A percentile compares a stretch with the other conserved stretches of the same genome.
phyloP scores from a whole-genome alignment of 2,888 invertebrate species.

The Hydrotaea diabolus region DNA sequence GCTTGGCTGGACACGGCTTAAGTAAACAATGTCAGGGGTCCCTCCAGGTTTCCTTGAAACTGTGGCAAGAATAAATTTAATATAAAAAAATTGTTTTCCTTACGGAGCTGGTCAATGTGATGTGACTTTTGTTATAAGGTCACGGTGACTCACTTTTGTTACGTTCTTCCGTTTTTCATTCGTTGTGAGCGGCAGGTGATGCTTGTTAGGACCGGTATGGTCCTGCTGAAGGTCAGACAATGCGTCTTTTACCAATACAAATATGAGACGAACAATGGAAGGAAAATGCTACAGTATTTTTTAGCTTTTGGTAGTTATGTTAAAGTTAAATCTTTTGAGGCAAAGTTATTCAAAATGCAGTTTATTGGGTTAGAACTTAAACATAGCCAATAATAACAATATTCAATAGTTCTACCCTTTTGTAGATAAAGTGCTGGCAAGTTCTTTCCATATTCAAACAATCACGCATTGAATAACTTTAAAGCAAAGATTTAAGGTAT shows the following conservation, averaged over 20 bases:
- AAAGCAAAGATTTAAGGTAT: too few relatives aligned
- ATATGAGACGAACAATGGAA: background rate
- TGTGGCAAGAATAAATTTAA: background rate
- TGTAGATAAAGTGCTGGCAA: too few relatives aligned
- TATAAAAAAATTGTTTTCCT: slow-evolving; percentile 1
- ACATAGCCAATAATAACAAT: too few relatives aligned
- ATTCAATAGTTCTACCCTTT: too few relatives aligned
- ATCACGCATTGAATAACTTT: too few relatives aligned
- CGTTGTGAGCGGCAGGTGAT: background rate
- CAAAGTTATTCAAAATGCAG: too few relatives aligned
- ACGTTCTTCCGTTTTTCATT: background rate
- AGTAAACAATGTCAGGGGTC: background rate
- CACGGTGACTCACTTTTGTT: slow-evolving; percentile 16
- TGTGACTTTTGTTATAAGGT: slow-evolving; percentile 4
- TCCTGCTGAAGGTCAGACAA: background rate
- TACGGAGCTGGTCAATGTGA: background rate
- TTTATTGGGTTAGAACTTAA: too few relatives aligned
- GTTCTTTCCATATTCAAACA: too few relatives aligned
- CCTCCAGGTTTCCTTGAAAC: background rate
- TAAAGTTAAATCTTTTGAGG: too few relatives aligned
- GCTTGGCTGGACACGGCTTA: background rate
- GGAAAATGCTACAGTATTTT: too few relatives aligned
- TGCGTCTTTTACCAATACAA: too few relatives aligned
- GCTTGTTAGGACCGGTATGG: background rate
- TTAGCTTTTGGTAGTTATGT: too few relatives aligned